Evolutionary conservation across 2,797 vertebrate species (phyloP).

Genomic region (Poliocrania exsul): DNA sequence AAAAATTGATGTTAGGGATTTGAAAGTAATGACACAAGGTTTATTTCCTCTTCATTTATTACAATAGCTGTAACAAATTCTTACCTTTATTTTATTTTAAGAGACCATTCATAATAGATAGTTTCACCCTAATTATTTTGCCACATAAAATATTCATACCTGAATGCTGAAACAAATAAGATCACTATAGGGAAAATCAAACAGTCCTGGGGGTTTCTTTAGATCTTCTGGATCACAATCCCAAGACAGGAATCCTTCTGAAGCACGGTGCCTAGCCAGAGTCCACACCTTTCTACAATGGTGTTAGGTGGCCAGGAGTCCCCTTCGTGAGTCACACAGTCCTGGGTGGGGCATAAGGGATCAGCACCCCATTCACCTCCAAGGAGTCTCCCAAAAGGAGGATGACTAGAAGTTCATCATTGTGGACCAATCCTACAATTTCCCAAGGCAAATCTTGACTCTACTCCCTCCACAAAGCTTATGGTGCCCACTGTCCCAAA

Average conservation of each 20-base stretch:
- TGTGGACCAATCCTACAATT: background rate
- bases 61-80: background rate
- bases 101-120: background rate
- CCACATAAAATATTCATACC: background rate
- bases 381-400: background rate
- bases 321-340: background rate
- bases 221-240: background rate
- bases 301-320: background rate
- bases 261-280: background rate
- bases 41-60: background rate
- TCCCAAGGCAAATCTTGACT: background rate
- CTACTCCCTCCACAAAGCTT: background rate
- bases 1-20: background rate
- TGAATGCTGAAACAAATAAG: background rate
- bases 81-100: background rate
- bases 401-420: background rate
- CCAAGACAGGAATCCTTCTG: background rate
- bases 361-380: background rate
- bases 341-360: background rate
- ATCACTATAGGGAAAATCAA: background rate
- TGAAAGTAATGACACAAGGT: background rate
- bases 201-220: background rate
- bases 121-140: background rate
- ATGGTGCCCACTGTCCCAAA: background rate
- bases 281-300: background rate